A percentile compares a stretch with the other conserved stretches of the same genome.
Conservation (phyloP, 1,140 invertebrate genomes). For the Cardiocondyla obscurior region DNA sequence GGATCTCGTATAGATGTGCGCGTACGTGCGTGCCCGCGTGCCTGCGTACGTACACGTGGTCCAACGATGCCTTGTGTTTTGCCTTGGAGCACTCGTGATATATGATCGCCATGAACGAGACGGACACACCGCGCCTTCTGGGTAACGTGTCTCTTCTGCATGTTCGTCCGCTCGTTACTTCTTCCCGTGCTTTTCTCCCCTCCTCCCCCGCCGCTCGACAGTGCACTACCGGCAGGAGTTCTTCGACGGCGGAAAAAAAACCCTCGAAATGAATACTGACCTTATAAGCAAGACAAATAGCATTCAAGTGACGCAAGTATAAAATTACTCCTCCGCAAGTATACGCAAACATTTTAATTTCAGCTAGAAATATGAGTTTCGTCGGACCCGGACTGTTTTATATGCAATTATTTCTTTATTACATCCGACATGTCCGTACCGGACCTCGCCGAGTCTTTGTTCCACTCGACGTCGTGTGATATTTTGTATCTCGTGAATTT, state of each 20-base stretch:
- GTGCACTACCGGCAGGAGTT: constrained; percentile 12
- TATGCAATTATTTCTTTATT: neutral
- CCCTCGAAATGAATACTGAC: neutral
- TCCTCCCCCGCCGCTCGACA: too few species aligned
- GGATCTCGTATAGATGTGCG: neutral
- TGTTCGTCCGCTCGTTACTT: constrained; percentile 40
- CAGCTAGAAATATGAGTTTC: neutral
- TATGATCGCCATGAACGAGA: constrained; percentile 48
- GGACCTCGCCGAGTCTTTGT: neutral
- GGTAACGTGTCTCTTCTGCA: constrained; percentile 45
- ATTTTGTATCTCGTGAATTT: neutral
- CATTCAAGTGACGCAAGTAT: neutral
- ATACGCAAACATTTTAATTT: neutral
- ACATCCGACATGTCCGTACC: neutral
- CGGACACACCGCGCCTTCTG: constrained; percentile 56
- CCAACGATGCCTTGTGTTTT: constrained; percentile 43
- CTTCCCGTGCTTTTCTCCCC: constrained; percentile 30
- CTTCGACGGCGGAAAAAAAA: neutral
- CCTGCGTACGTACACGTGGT: constrained; percentile 18
- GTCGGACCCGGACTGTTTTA: neutral
- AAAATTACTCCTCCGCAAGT: neutral
- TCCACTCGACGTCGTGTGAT: neutral
- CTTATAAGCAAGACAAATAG: neutral
- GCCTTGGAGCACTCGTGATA: constrained; percentile 55
- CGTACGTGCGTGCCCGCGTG: neutral